These are phyloP conservation scores for Malurus melanocephalus DNA, from an alignment of 2,113 vertebrate genomes.

Conservation along the genomic window DNA sequence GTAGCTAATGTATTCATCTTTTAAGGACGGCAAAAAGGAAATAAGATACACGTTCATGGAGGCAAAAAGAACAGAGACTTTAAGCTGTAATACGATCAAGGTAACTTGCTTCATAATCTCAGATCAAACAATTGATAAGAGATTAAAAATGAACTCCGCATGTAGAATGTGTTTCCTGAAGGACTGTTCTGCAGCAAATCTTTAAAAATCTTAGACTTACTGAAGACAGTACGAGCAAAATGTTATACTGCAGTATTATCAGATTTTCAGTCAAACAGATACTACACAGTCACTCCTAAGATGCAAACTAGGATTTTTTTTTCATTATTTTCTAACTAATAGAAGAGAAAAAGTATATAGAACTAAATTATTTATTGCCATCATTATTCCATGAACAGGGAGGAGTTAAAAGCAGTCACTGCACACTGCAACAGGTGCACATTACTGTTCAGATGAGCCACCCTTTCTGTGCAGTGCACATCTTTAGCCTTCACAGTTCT, in stretches of 20 bases:
- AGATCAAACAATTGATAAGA: not conserved
- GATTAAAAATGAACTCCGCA: not conserved
- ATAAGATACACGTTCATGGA: not conserved
- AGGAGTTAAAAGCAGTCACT: not conserved
- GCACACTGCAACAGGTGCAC: not conserved
- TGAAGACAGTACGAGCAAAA: not conserved
- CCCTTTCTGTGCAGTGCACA: not conserved
- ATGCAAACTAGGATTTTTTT: not conserved
- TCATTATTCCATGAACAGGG: not conserved
- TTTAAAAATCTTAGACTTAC: not conserved
- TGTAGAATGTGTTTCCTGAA: slow-evolving; percentile 1
- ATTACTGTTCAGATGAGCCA: not conserved
- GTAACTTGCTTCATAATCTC: slow-evolving; percentile 9
- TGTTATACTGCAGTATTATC: not conserved
- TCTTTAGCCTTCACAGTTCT: not conserved
- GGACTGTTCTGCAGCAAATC: not conserved
- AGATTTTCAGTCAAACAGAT: not conserved
- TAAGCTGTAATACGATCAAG: not conserved
- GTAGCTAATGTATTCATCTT: not conserved
- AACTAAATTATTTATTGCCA: not conserved
- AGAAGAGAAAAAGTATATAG: not conserved
- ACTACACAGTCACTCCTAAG: not conserved
- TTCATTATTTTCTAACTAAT: not conserved
- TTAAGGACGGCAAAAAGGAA: not conserved
- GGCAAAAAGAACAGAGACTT: slow-evolving; percentile 4